phyloP scores from a whole-genome alignment of 2,888 invertebrate genomes.

The Melinaea marsaeus region DNA sequence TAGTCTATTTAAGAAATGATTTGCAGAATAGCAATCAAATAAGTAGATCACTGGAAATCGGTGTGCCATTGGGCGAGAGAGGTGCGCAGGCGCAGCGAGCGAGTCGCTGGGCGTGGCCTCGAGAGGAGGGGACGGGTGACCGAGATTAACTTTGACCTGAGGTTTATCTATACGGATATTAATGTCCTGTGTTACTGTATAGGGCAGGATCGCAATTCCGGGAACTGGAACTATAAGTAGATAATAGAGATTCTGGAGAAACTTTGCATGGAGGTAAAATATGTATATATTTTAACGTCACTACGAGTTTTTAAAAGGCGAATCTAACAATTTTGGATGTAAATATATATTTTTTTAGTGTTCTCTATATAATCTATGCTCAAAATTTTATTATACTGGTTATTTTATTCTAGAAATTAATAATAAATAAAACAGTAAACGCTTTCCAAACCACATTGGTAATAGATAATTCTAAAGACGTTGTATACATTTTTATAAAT shows the following conservation, averaged over 20 bases:
- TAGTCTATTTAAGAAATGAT: conserved; percentile 2
- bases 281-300: too few species aligned
- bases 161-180: conserved; percentile 34
- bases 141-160: conserved; percentile 37
- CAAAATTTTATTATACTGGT: too few species aligned
- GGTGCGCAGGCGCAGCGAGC: conserved; percentile 52
- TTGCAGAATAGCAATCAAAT: conserved; percentile 20
- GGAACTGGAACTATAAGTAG: not conserved
- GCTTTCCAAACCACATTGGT: not conserved
- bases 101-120: conserved; percentile 64
- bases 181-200: conserved; percentile 25
- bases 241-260: not conserved
- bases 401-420: too few species aligned
- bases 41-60: conserved; percentile 53
- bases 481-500: not conserved
- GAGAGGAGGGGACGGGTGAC: conserved; percentile 41
- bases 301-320: too few species aligned
- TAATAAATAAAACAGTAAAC: too few species aligned
- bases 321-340: too few species aligned
- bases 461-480: not conserved
- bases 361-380: too few species aligned
- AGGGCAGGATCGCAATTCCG: conserved; percentile 1
- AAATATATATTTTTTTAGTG: too few species aligned
- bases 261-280: too few species aligned
- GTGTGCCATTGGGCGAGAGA: conserved; percentile 65